Percentiles rank a stretch among this genome's conserved stretches.
These are phyloP conservation scores for Scarus forsteni DNA, from an alignment of 2,797 vertebrate species.

Conservation along the genomic window DNA sequence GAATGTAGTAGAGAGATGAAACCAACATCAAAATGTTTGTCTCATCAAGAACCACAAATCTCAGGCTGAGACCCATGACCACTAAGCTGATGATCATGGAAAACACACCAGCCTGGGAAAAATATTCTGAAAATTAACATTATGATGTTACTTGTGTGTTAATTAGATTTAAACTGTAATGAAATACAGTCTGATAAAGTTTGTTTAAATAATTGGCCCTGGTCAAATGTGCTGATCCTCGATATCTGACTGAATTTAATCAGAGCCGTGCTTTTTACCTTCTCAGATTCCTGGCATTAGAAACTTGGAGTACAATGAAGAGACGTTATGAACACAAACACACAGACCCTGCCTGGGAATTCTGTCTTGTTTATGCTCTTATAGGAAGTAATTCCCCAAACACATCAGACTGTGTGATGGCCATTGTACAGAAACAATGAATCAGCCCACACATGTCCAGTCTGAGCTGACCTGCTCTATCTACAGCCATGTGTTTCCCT, in stretches of 20 bases:
- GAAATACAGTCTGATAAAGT: too few species aligned
- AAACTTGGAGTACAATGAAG: slow-evolving; percentile 1
- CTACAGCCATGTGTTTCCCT: slow-evolving; percentile 14
- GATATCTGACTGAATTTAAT: not conserved
- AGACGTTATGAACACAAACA: slow-evolving; percentile 6
- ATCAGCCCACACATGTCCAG: not conserved
- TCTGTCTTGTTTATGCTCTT: slow-evolving; percentile 41
- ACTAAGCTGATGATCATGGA: too few species aligned
- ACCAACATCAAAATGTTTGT: too few species aligned
- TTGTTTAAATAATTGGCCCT: too few species aligned
- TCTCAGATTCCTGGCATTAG: slow-evolving; percentile 16
- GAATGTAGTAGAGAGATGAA: too few species aligned
- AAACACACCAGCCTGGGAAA: too few species aligned
- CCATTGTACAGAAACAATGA: slow-evolving; percentile 58
- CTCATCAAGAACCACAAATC: too few species aligned
- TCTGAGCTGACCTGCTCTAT: not conserved
- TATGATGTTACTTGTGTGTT: too few species aligned
- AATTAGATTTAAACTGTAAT: too few species aligned
- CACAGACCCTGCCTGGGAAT: slow-evolving; percentile 26
- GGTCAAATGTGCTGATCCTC: too few species aligned
- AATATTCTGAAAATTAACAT: too few species aligned
- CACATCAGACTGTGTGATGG: slow-evolving; percentile 28
- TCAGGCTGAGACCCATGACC: too few species aligned
- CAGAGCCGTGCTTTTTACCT: slow-evolving; percentile 4
- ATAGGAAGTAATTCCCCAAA: slow-evolving; percentile 45